These are phyloP conservation scores for Cinclus mexicanus DNA, from an alignment of 2,113 vertebrate species.

Conservation along the genomic window DNA sequence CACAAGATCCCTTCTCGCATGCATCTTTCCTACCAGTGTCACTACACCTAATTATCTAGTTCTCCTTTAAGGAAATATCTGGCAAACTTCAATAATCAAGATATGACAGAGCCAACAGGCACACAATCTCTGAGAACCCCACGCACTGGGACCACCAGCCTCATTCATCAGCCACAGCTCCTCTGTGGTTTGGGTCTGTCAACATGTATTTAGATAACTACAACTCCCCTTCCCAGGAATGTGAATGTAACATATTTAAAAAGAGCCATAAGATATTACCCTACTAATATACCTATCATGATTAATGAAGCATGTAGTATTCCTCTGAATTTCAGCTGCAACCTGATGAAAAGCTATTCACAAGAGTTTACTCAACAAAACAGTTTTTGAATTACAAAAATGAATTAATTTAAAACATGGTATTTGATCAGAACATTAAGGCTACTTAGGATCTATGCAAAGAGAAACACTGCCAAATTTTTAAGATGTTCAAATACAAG, in stretches of 20 bases:
- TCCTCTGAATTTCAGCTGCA: neutral
- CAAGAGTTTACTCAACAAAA: neutral
- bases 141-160: neutral
- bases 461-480: neutral
- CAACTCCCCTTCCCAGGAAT: neutral
- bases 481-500: slow-evolving; percentile 2
- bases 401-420: neutral
- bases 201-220: neutral
- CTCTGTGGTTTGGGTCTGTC: neutral
- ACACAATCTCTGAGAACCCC: neutral
- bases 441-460: neutral
- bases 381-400: neutral
- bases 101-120: neutral
- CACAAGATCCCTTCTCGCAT: neutral
- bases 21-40: neutral
- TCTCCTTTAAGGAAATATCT: neutral
- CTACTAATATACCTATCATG: neutral
- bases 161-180: neutral
- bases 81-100: neutral
- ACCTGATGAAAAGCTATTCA: neutral
- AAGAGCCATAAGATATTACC: neutral
- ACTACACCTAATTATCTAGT: neutral
- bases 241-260: neutral
- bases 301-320: neutral
- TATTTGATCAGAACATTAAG: neutral